Conservation (phyloP, 2,113 vertebrate species). For the Eptesicus fuscus region DNA sequence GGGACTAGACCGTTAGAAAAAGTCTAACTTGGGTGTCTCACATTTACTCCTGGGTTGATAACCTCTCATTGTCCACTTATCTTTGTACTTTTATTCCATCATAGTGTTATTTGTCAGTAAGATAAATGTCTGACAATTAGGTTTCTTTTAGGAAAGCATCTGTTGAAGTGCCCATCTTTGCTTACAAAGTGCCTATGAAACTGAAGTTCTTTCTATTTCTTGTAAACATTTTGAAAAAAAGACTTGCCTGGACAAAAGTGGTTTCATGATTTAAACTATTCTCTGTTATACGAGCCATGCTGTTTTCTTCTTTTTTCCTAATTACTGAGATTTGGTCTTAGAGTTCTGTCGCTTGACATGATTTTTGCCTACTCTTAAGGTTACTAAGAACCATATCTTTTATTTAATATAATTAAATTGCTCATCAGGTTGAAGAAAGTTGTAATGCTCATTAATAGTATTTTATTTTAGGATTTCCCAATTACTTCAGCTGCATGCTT, state of each 20-base stretch:
- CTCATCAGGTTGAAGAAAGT: conserved; percentile 30
- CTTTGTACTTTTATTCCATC: background rate
- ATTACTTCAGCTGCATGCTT: conserved; percentile 9
- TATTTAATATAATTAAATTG: conserved; percentile 49
- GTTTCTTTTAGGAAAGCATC: background rate
- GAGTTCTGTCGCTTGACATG: background rate
- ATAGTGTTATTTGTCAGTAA: background rate
- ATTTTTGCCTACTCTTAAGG: conserved; percentile 34
- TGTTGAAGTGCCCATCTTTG: background rate
- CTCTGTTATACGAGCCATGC: background rate
- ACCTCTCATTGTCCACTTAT: background rate
- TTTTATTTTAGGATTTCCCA: conserved; percentile 51
- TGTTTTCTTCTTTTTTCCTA: background rate
- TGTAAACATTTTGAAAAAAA: background rate
- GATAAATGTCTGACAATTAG: background rate
- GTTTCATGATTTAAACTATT: background rate
- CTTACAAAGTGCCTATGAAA: conserved; percentile 13
- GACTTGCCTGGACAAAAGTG: background rate
- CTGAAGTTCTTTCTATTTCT: background rate
- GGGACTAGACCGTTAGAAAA: background rate
- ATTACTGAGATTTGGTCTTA: conserved; percentile 10
- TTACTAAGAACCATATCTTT: conserved; percentile 16
- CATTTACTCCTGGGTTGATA: background rate
- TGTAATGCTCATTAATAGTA: conserved; percentile 13
- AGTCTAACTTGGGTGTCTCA: background rate